Evolutionary conservation across 2,888 invertebrate species (phyloP).

Genomic region (Drosophila macrothrix): DNA sequence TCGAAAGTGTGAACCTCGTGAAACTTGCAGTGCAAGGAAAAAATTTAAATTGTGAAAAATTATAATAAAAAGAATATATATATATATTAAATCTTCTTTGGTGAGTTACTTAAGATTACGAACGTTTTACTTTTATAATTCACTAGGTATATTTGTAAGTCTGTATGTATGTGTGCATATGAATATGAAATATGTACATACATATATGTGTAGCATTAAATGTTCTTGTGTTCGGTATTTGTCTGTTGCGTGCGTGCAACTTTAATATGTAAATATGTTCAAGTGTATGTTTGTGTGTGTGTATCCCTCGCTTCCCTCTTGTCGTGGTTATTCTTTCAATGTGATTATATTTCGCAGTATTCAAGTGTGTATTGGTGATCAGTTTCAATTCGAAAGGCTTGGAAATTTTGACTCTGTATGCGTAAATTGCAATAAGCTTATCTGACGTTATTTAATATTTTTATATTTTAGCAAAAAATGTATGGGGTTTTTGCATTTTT

Average conservation of each 20-base stretch:
- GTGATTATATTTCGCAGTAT: background rate
- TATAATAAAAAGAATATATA: background rate
- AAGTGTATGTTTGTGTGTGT: background rate
- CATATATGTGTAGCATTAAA: background rate
- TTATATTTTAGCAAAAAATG: background rate
- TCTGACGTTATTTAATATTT: background rate
- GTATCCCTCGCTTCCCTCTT: background rate
- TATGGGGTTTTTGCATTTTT: background rate
- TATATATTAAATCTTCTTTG: background rate
- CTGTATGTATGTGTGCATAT: background rate
- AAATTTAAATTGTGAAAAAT: background rate
- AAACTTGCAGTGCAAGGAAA: no score
- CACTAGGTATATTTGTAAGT: background rate
- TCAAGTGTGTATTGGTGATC: background rate
- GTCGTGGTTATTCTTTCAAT: conserved; percentile 1
- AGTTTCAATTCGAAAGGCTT: background rate
- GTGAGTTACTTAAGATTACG: background rate
- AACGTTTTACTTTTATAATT: background rate
- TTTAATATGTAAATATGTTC: background rate
- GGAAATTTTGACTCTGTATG: background rate
- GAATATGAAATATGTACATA: background rate
- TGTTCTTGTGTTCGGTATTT: background rate
- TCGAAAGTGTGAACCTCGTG: conserved; percentile 26
- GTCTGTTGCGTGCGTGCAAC: background rate
- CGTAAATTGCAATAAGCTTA: background rate